Conservation (phyloP, 2,888 invertebrate species). For the Crepidodera aurea region DNA sequence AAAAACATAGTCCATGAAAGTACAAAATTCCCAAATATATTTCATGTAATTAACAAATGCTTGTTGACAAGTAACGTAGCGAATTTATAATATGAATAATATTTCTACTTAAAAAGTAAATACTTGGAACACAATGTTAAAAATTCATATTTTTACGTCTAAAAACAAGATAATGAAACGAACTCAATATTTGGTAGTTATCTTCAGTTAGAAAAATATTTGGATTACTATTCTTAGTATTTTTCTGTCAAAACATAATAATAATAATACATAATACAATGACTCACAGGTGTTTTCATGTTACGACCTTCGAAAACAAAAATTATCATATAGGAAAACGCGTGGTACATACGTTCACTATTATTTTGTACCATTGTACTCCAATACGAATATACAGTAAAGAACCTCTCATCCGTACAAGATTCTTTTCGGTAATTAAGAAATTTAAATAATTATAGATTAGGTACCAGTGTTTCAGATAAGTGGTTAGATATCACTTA, state of each 20-base stretch:
- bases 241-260: not conserved
- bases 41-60: no score
- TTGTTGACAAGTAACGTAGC: no score
- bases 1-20: no score
- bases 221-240: not conserved
- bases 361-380: constrained; percentile 2
- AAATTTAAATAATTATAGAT: not conserved
- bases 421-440: not conserved
- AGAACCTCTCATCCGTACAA: constrained; percentile 2
- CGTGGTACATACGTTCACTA: constrained; percentile 5
- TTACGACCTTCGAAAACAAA: constrained; percentile 3
- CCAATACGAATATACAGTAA: not conserved
- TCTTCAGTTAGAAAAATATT: no score
- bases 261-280: constrained; percentile 10
- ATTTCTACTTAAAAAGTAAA: no score
- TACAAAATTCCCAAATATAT: no score
- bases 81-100: no score
- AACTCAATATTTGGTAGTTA: no score
- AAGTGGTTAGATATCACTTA: no score
- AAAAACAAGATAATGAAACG: no score
- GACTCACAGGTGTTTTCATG: constrained; percentile 9
- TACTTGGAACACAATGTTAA: no score
- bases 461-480: not conserved
- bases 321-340: constrained; percentile 6
- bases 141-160: no score